These are phyloP conservation scores for Troides aeacus DNA, from an alignment of 2,888 invertebrate species.

Conservation along the genomic window DNA sequence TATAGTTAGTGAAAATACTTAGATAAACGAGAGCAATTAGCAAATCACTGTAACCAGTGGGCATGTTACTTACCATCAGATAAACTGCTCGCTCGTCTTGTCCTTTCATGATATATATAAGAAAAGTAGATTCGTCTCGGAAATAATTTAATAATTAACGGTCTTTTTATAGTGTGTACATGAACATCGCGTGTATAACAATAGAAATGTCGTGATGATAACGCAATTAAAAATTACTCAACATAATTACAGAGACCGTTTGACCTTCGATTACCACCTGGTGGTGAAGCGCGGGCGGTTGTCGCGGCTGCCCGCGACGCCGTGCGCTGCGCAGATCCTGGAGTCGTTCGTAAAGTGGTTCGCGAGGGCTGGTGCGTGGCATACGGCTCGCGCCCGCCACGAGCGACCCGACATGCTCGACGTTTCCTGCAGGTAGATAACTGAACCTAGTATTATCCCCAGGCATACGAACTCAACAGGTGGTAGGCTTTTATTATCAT, in stretches of 20 bases:
- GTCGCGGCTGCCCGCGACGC: slow-evolving; percentile 64
- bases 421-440: slow-evolving; percentile 62
- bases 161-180: too few species aligned
- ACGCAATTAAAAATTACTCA: background rate
- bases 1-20: too few species aligned
- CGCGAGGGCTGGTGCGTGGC: slow-evolving; percentile 73
- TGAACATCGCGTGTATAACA: too few species aligned
- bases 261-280: slow-evolving; percentile 75
- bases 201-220: background rate
- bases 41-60: too few species aligned
- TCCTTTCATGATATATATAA: too few species aligned
- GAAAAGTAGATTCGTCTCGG: too few species aligned
- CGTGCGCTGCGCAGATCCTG: slow-evolving; percentile 69
- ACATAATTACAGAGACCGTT: slow-evolving; percentile 54
- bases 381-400: slow-evolving; percentile 52
- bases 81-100: too few species aligned
- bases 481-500: too few species aligned
- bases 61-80: too few species aligned
- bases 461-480: background rate
- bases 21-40: too few species aligned
- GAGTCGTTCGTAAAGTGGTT: slow-evolving; percentile 76
- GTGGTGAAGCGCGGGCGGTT: slow-evolving; percentile 72
- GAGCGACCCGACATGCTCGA: slow-evolving; percentile 63
- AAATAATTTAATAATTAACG: too few species aligned
- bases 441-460: background rate